Conservation (phyloP, 2,113 vertebrate genomes). For the Coreoperca whiteheadi region DNA sequence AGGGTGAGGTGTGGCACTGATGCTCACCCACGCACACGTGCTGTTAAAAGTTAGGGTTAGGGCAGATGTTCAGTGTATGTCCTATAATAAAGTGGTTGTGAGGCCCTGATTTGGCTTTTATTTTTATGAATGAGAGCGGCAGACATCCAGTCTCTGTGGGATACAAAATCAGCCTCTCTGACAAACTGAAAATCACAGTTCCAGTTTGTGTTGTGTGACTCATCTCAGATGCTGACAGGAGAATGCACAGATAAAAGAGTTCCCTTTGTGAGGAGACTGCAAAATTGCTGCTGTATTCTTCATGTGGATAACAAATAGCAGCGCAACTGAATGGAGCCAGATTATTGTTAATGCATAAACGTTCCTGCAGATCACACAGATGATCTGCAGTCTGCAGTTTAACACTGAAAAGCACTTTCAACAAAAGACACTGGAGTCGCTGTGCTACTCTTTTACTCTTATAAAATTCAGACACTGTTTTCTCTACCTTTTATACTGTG, state of each 20-base stretch:
- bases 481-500: not conserved
- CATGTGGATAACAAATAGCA: conserved; percentile 53
- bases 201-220: conserved; percentile 75
- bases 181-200: conserved; percentile 73
- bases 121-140: conserved; percentile 75
- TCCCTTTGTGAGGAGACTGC: conserved; percentile 45
- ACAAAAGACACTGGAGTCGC: conserved; percentile 4
- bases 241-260: conserved; percentile 55
- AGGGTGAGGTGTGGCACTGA: conserved; percentile 35
- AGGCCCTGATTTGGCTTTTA: conserved; percentile 56
- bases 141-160: conserved; percentile 61
- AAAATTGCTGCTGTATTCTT: conserved; percentile 61
- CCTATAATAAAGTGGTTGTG: conserved; percentile 53
- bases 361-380: conserved; percentile 25
- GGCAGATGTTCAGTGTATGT: conserved; percentile 51
- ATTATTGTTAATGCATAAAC: conserved; percentile 51
- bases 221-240: conserved; percentile 68
- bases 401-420: not conserved
- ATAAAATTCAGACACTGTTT: not conserved
- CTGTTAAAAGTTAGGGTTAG: conserved; percentile 12
- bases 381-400: conserved; percentile 27
- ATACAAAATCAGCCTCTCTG: conserved; percentile 68
- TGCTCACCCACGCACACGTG: conserved; percentile 45
- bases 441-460: not conserved
- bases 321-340: conserved; percentile 23